These are phyloP conservation scores for Papilio gigon DNA, from an alignment of 2,888 invertebrate genomes.

Conservation along the genomic window DNA sequence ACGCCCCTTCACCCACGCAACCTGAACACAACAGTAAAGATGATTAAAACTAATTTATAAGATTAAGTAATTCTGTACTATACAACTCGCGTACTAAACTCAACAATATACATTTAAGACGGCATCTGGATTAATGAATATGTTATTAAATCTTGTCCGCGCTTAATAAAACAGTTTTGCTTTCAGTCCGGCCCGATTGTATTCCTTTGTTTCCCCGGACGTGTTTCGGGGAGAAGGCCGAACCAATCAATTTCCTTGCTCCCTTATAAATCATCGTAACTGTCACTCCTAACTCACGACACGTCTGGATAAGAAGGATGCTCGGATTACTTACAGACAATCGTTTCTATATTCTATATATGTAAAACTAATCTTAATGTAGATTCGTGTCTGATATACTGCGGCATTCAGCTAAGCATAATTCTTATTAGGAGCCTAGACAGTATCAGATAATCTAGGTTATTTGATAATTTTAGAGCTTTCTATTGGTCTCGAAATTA, in stretches of 20 bases:
- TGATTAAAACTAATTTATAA: neutral
- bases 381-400: neutral
- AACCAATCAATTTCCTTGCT: slow-evolving; percentile 72
- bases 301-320: slow-evolving; percentile 54
- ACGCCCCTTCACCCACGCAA: too few species aligned
- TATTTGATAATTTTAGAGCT: too few species aligned
- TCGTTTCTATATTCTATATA: slow-evolving; percentile 49
- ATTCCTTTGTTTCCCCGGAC: slow-evolving; percentile 63
- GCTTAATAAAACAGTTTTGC: slow-evolving; percentile 43
- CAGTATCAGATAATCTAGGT: too few species aligned
- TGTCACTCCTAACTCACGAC: slow-evolving; percentile 57
- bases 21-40: too few species aligned
- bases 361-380: neutral
- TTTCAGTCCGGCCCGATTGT: slow-evolving; percentile 50
- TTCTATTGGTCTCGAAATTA: too few species aligned
- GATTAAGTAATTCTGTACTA: neutral
- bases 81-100: neutral
- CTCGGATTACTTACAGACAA: slow-evolving; percentile 57
- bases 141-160: slow-evolving; percentile 38
- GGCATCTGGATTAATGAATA: slow-evolving; percentile 39
- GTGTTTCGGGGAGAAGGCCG: slow-evolving; percentile 61
- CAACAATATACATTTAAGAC: slow-evolving; percentile 8
- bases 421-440: too few species aligned
- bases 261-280: slow-evolving; percentile 73
- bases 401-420: too few species aligned